phyloP scores from a whole-genome alignment of 2,113 vertebrate genomes.

The Ramphastos sulfuratus region DNA sequence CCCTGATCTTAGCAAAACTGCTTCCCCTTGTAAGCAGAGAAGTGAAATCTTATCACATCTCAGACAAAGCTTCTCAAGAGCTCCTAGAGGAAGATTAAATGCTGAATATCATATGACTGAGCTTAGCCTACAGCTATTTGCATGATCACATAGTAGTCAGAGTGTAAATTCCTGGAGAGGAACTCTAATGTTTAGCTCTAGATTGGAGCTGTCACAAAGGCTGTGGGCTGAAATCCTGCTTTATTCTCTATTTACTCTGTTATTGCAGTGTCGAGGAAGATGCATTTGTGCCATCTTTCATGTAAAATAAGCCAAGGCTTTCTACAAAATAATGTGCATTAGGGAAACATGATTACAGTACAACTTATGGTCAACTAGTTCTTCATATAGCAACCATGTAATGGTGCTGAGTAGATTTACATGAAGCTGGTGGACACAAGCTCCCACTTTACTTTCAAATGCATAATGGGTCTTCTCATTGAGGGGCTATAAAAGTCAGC shows the following conservation, averaged over 20 bases:
- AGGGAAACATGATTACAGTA: background rate
- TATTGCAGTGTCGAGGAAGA: background rate
- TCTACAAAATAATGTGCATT: background rate
- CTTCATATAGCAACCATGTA: background rate
- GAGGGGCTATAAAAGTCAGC: background rate
- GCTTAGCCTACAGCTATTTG: conserved; percentile 16
- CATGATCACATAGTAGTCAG: background rate
- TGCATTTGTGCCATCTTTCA: background rate
- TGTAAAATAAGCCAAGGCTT: background rate
- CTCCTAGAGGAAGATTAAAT: conserved; percentile 25
- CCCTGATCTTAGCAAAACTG: background rate
- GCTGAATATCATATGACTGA: background rate
- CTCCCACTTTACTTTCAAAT: background rate
- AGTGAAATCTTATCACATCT: background rate
- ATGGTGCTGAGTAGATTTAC: background rate
- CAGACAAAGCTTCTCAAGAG: background rate
- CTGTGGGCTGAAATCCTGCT: background rate
- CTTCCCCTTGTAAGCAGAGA: background rate
- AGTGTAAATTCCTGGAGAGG: background rate
- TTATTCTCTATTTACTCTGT: background rate
- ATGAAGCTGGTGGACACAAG: background rate
- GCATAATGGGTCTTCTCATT: background rate
- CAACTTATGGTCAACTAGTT: background rate
- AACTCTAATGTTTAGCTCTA: background rate
- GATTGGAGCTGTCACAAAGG: background rate